Base-by-base conservation (phyloP, 2,797 vertebrate genomes). In the Halcyon chelicuti region DNA sequence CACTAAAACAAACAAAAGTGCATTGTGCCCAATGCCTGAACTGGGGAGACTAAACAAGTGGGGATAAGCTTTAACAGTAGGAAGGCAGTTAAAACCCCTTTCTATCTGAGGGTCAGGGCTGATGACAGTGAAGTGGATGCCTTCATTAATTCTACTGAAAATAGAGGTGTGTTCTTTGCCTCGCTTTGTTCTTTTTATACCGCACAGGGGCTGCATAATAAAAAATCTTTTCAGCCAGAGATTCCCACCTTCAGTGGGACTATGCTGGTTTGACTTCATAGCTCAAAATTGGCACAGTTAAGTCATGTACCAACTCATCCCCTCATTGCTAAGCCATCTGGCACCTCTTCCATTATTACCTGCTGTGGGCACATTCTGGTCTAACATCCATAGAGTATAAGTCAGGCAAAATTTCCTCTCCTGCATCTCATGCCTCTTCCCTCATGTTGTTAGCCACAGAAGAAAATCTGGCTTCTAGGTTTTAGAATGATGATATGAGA, bases 1-100 rank as follows among this genome's bases (percentile, higher is more conserved):
- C 85, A 94, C 90, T 94, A 95, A 95, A 97, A 96, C 87, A 95
- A 97, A 97, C 39, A 94, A 88, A 88, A 97, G 75, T 40, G 26
- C 51, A 33, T 81, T 87, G 87, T 0, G 35, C 51, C 81, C 11
- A 13, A 25, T 86, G 63, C 49, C 76, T 88, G 73, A 91, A 91
- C 57, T 58, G 51, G 73, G 72, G 55, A 95, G 62, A 80, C 86
- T 62, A 88, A 86, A 86, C 55, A 73, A 94, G 51, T 33, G 5
- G 55, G 51, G 51, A 91, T 68, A 90, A 60, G 63, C 47, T 75
- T 91, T 79, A 96, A 80, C 19, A 75, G 40, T 57, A 84, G 61
- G 40, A 82, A 88, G 29, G 39, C 88, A 88, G 80, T 83, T 81
- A 72, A 85, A 94, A 87, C 22, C 40, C 25, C 15, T 86, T 89